Base-by-base conservation (phyloP, 2,113 vertebrate genomes). In the Solea solea region DNA sequence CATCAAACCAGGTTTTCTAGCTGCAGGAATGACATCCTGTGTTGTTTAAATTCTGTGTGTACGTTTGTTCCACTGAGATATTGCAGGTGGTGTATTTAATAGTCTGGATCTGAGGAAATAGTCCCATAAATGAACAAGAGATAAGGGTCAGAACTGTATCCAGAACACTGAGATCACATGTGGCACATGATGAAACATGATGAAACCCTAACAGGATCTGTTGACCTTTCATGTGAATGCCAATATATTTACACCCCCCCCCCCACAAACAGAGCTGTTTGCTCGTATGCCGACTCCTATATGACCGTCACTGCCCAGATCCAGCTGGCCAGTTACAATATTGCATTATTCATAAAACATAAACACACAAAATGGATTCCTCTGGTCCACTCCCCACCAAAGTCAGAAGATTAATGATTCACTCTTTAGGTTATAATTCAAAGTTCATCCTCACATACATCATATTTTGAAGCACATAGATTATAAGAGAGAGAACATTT, bases 381-480 rank as follows among this genome's bases (percentile, higher is more conserved):
- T 74, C 83, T 74, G 86, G 89, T 91, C 90, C 85, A 82, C 89
- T 88, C 85, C 90, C 89, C 89, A 85, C 81, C 89, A 88, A 93
- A 94, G 89, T 92, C 91, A 87, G 86, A 94, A 94, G 94, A 95
- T 95, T 94, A 94, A 95, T 94, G 94, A 93, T 88, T 91, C 91
- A 91, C 90, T 93, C 92, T 93, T 93, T 93, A 91, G 91, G 91
- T 94, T 94, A 94, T 95, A 95, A 95, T 95, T 95, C 93, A 93
- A 94, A 95, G 93, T 95, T 95, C 94, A 94, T 93, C 91, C 92
- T 92, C 93, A 95, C 93, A 95, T 95, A 94, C 91, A 94, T 95
- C 94, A 95, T 94, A 94, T 94, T 95, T 93, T 93, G 92, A 95
- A 95, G 91, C 94, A 94, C 94, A 94, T 94, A 95, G 93, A 94